Evolutionary conservation across 1,140 invertebrate genomes (phyloP), one percentile per base, ranked within the genome.

Genomic region (Euglossa dilemma): DNA sequence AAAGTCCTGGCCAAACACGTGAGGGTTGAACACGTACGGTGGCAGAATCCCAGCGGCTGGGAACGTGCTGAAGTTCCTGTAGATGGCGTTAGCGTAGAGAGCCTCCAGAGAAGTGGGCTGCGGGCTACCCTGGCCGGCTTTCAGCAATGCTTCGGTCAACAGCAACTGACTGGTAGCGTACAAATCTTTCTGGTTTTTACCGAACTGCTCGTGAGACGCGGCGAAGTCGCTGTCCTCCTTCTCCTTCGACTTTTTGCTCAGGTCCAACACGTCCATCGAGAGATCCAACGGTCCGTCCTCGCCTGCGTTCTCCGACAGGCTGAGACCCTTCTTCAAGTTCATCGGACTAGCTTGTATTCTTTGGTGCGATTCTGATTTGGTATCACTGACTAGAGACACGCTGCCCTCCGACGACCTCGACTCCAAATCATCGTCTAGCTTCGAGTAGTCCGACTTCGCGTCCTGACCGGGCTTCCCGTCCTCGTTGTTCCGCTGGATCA

Each of bases 221-320:
- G 50, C 45, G 4, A 67, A 57, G 1, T 93, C 89, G 69, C 83
- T 84, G 5, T 86, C 83, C 77, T 93, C 93, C 8, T 93, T 93
- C 16, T 94, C 93, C 18, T 95, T 94, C 6, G 94, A 92, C 92
- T 98, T 98, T 86, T 97, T 97, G 90, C 97, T 98, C 82, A 98
- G 95, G 94, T 98, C 98, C n/a, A 98, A 93, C 6, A 97, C 97
- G 93, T 97, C 97, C 94, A 97, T 97, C 52, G 96, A 96, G 6
- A 98, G 93, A 94, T 98, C 97, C 74, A 98, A 94, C 0, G 97
- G 97, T 16, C 95, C 94, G 73, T 97, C 95, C 9, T 94, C 92
- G n/a, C 82, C 87, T 0, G 82, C 47, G 28, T 11, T 83, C 23
- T 63, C 28, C 16, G 80, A 59, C 36, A 61, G 16, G 66, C 54